Base-by-base conservation (phyloP, 2,888 invertebrate genomes). In the Drosophila gaucha region DNA sequence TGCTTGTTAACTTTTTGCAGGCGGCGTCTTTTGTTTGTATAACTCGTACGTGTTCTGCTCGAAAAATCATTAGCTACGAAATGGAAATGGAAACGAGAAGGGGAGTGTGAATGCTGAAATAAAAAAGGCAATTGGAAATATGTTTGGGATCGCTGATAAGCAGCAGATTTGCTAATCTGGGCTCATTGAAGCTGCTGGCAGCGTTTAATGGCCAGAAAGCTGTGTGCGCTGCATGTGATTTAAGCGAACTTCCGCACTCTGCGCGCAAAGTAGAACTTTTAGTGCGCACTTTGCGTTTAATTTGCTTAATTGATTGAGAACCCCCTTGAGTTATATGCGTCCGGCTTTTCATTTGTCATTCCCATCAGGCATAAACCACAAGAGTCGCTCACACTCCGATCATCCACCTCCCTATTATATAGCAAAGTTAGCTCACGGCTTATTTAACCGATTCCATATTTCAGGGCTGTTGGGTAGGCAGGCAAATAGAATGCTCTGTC, bases 31-130 rank as follows among this genome's bases (percentile, higher is more conserved):
- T 47, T 30, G 26, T 60, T 74, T 74, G 47, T 54, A 43, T 57
- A 60, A 52, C 30, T 63, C 57, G 70, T 80, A 82, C 80, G 80
- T 82, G 80, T 72, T 69, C 52, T 39, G 55, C 44, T 50, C 51
- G 9, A 35, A 76, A 55, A 66, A 20, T 18, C 36, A 68, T 73
- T 60, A 65, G 50, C 36, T 31, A 35, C 33, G 28, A 24, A 52
- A 54, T 59, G 36, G 22, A 14, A 10, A 33, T 22, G 20, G 20
- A 16, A 44, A 60, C 59, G 38, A 30, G 9, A 56, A 49, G 57
- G 57, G 22, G 58, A 46, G 8, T 46, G 31, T 8, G 22, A 46
- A 9, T 26, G 18, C 5, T 6, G 33, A 14, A 44, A 60, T 38
- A 6, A 47, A 71, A 59, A 49, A 28, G 18, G 26, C 56, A 76